Evolutionary conservation across 1,140 invertebrate genomes (phyloP), one percentile per base, ranked within the genome.

Genomic region (Carposina sasakii): DNA sequence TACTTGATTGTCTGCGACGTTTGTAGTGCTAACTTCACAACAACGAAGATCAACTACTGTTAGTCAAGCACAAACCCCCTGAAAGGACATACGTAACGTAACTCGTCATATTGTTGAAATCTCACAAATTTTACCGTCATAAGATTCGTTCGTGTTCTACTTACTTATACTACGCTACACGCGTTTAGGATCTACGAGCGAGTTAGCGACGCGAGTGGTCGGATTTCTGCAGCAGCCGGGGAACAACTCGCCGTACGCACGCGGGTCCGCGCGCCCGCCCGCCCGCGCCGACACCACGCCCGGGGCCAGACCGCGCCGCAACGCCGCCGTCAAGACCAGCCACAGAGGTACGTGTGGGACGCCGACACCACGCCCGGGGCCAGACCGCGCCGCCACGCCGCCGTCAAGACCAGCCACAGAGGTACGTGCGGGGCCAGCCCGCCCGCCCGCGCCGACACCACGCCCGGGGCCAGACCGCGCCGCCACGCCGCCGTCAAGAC

Each of bases 401-500:
- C 88, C 47, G 85, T 87, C 49, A 85, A 86, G 64, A 79, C 87
- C 28, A 87, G 87, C 63, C 81, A 85, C 58, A 58, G 79, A 77
- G 82, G 82, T 82, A 53, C 9, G 37, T 69, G 68, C 8, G 69
- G 71, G 36, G n/a, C n/a, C n/a, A n/a, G n/a, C n/a, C 54, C 75
- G 43, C 62, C 70, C 47, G 62, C 75, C 20, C 48, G 62, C 13
- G 45, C 66, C 46, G 57, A 64, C 44, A 21, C 61, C 41, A 46
- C 76, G 31, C 64, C 81, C 33, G 82, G 82, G 28, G 87, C 86
- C 13, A 77, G 87, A 31, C 88, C 88, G 31, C 78, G 87, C 19
- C 73, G 88, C 50, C 86, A 81, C 20, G 87, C 87, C 41, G 87
- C 88, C 47, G 85, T 87, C 49, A 85, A 86, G 64, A 79, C 87